Evolutionary conservation across 2,113 vertebrate genomes (phyloP).

Genomic region (Paramormyrops kingsleyae): DNA sequence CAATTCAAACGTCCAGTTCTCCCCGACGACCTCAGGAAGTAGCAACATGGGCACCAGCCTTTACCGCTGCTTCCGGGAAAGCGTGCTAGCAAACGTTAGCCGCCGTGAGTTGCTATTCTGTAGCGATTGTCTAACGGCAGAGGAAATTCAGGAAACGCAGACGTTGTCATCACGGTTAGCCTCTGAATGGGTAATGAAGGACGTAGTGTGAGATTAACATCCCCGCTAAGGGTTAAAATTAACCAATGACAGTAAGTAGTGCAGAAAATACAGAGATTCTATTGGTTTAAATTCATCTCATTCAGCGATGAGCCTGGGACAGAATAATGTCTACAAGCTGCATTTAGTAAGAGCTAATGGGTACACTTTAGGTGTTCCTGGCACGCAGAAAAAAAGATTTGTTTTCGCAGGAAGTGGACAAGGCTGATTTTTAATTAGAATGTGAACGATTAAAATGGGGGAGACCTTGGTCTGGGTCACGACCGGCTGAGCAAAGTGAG

Average conservation of each 20-base stretch:
- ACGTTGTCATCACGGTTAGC: not conserved
- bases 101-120: not conserved
- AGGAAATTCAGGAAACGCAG: not conserved
- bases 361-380: constrained; percentile 37
- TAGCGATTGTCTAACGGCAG: not conserved
- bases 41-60: not conserved
- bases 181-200: not conserved
- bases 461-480: constrained; percentile 51
- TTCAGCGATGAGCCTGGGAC: not conserved
- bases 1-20: not conserved
- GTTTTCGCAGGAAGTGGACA: constrained; percentile 50
- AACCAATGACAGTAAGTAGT: not conserved
- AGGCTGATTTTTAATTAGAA: constrained; percentile 66
- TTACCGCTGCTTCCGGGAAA: not conserved
- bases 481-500: constrained; percentile 49
- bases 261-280: not conserved
- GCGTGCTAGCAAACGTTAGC: not conserved
- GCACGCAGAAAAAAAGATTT: constrained; percentile 32
- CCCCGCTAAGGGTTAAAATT: not conserved
- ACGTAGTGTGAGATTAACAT: not conserved
- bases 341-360: not conserved
- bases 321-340: not conserved
- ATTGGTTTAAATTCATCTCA: not conserved
- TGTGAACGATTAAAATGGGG: constrained; percentile 55
- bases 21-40: not conserved